A percentile compares a stretch with the other conserved stretches of the same genome.
phyloP scores from a whole-genome alignment of 2,888 invertebrate genomes.

The Xanthorhoe designata region DNA sequence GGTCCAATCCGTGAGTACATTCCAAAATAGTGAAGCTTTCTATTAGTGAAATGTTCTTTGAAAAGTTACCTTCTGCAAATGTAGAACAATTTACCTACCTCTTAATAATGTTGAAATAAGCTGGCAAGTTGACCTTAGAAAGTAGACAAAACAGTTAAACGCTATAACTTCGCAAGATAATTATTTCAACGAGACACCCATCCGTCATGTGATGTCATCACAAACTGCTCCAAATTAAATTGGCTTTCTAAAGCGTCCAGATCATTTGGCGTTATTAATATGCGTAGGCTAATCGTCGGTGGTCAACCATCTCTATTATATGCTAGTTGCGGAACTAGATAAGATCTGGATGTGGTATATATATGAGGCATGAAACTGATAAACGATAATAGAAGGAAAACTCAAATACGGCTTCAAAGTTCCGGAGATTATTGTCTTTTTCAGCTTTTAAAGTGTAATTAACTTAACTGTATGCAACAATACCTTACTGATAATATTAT shows the following conservation, averaged over 20 bases:
- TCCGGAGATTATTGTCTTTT: too few species aligned
- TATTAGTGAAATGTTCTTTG: too few species aligned
- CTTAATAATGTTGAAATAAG: not conserved
- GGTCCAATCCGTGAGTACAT: too few species aligned
- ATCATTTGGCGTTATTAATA: conserved; percentile 68
- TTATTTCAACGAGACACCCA: conserved; percentile 37
- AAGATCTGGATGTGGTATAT: conserved; percentile 52
- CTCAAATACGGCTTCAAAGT: too few species aligned
- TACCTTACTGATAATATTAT: too few species aligned
- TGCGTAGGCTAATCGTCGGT: conserved; percentile 78
- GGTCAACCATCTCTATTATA: conserved; percentile 74
- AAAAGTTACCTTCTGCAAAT: too few species aligned
- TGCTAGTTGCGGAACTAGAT: conserved; percentile 43
- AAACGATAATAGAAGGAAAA: too few species aligned
- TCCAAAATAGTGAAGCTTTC: too few species aligned
- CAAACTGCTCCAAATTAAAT: conserved; percentile 71
- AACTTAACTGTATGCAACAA: too few species aligned
- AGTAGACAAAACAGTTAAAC: conserved; percentile 5
- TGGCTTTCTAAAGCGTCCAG: conserved; percentile 58
- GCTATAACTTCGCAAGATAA: conserved; percentile 14
- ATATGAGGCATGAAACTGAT: not conserved
- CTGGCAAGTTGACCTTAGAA: conserved; percentile 9
- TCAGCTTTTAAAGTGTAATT: too few species aligned
- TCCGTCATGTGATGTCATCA: conserved; percentile 58
- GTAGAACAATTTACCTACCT: not conserved